Conservation (phyloP, 2,888 invertebrate genomes). For the Sicus ferrugineus region DNA sequence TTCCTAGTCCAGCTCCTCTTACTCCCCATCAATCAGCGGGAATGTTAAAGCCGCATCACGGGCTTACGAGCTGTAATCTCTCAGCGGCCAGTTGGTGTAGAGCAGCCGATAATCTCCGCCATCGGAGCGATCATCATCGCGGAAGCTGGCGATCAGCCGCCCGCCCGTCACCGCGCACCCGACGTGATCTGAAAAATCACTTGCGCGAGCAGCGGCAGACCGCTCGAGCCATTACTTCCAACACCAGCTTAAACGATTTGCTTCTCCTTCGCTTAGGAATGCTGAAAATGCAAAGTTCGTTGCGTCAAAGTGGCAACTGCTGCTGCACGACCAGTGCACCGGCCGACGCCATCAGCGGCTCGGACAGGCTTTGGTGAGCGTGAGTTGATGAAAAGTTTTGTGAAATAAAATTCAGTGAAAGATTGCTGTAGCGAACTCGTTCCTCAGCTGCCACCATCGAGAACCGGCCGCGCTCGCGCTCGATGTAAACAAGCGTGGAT, state of each 20-base stretch:
- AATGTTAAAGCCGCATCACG: too few relatives aligned
- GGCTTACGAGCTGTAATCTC: neutral
- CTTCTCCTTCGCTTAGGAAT: constrained; percentile 2
- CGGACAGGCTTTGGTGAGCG: neutral
- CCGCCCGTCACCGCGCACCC: neutral
- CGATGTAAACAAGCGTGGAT: neutral
- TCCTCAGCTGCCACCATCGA: neutral
- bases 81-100: neutral
- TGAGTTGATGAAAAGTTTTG: constrained; percentile 17
- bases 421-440: constrained; percentile 10
- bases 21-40: too few relatives aligned
- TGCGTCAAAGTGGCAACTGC: constrained; percentile 7
- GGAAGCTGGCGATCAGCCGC: neutral
- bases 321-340: constrained; percentile 14
- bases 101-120: constrained; percentile 10
- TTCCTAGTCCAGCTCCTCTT: too few relatives aligned
- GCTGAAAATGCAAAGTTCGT: neutral
- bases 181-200: neutral
- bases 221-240: constrained; percentile 6
- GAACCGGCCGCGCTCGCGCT: neutral
- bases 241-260: constrained; percentile 14
- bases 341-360: constrained; percentile 12
- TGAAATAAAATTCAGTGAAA: neutral
- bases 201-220: neutral
- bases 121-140: neutral